A percentile compares a stretch with the other conserved stretches of the same genome.
Conservation (phyloP, 2,888 invertebrate species). For the Orchestes rusci region DNA sequence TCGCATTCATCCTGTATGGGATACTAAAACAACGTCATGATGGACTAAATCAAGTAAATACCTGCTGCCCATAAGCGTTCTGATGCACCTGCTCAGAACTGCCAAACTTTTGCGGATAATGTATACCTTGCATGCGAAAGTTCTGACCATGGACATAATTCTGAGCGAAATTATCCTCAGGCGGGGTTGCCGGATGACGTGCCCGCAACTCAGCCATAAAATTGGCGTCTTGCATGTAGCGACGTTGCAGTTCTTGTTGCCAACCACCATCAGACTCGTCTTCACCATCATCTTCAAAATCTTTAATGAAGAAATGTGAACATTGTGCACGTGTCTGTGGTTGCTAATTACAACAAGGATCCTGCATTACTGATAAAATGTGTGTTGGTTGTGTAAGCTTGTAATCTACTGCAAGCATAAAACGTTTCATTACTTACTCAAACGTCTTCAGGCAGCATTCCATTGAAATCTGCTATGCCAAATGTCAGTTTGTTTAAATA, state of each 20-base stretch:
- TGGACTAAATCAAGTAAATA: too few species aligned
- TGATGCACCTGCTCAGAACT: conserved; percentile 29
- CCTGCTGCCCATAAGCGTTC: conserved; percentile 6
- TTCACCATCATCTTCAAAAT: conserved; percentile 65
- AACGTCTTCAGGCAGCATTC: too few species aligned
- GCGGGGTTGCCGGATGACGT: conserved; percentile 44
- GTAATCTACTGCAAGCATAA: too few species aligned
- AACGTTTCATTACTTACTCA: too few species aligned
- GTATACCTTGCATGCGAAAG: conserved; percentile 29
- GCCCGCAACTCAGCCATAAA: conserved; percentile 52
- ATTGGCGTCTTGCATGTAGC: conserved; percentile 52
- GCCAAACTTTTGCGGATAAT: conserved; percentile 27
- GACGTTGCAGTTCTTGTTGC: conserved; percentile 52
- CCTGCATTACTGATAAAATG: too few species aligned
- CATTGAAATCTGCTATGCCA: too few species aligned
- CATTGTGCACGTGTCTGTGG: too few species aligned
- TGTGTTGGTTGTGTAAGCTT: too few species aligned
- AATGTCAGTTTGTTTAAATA: too few species aligned
- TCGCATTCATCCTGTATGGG: conserved; percentile 29
- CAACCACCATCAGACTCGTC: conserved; percentile 53
- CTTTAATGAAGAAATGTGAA: conserved; percentile 38
- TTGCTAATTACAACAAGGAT: too few species aligned
- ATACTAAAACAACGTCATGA: conserved; percentile 21
- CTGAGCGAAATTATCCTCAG: conserved; percentile 34
- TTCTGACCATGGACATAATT: conserved; percentile 29